Base-by-base conservation (phyloP, 1,140 invertebrate genomes). In the Musca domestica region DNA sequence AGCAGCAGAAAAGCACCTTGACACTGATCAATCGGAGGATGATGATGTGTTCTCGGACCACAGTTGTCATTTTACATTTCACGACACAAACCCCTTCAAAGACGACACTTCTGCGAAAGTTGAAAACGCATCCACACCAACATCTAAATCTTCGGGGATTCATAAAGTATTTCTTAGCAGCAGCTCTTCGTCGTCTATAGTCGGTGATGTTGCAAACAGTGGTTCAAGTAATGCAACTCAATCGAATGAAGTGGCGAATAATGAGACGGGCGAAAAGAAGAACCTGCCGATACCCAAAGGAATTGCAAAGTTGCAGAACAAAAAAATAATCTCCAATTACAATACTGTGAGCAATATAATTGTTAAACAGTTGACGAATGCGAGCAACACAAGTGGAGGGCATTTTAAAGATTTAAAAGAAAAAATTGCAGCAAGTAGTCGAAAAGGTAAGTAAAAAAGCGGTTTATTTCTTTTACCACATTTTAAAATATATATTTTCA, bases 371-470 rank as follows among this genome's bases (percentile, higher is more conserved):
- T 69, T 80, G 49, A 72, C 73, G 46, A 78, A 74, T 47, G 77
- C 76, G 9, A 72, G 74, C 63, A 82, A 66, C 23, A 82, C 75
- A 63, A 76, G 81, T 47, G 75, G 76, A 0, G 83, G 83, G 0
- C 84, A 86, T 69, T 85, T 86, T 66, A 84, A 84, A 69, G 84
- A 85, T 66, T 73, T 86, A 17, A 86, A 86, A 71, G 83, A 86
- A 67, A 82, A 82, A 71, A 81, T 86, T 30, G 77, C 81, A 2
- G 77, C 81, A 0, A 78, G 75, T 19, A 84, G 84, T 68, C 74
- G 78, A 66, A 76, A 78, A 67, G 69, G 69, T 67, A 41, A 54
- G 65, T 46, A 17, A 1, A 61, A 49, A 7, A 56, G 19, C n/a
- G 25, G 25, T n/a, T n/a, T n/a, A n/a, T n/a, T n/a, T n/a, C 14